These are phyloP conservation scores for Buphagus erythrorhynchus DNA, from an alignment of 2,797 vertebrate genomes.

Conservation along the genomic window DNA sequence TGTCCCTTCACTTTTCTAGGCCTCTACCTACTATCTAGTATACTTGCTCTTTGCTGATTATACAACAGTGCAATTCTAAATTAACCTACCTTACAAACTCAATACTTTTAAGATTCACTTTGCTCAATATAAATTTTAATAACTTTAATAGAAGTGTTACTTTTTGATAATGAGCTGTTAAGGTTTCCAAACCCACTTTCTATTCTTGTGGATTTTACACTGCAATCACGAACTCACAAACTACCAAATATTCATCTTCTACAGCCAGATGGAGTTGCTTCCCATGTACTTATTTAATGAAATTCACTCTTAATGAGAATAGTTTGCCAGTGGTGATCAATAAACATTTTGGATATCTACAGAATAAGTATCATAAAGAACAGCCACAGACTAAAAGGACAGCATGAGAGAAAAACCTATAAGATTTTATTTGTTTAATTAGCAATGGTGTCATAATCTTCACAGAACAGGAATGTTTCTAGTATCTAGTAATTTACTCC, in stretches of 20 bases:
- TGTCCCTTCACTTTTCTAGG: neutral
- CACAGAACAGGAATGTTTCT: neutral
- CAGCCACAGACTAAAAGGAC: neutral
- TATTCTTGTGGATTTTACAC: neutral
- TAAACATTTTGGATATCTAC: neutral
- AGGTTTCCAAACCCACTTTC: neutral
- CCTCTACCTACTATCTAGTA: neutral
- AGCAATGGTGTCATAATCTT: neutral
- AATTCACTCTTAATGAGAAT: neutral
- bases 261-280: slow-evolving; percentile 7
- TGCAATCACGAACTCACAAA: neutral
- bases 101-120: neutral
- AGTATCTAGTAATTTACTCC: neutral
- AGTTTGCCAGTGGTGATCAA: neutral
- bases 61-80: neutral
- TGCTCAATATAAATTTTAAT: neutral
- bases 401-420: neutral
- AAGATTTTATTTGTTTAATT: neutral
- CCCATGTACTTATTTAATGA: neutral
- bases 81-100: neutral
- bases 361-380: neutral
- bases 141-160: neutral
- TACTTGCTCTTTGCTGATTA: neutral
- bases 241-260: neutral
- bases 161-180: neutral